These are phyloP conservation scores for Pissodes strobi DNA, from an alignment of 1,140 invertebrate genomes.

Conservation along the genomic window DNA sequence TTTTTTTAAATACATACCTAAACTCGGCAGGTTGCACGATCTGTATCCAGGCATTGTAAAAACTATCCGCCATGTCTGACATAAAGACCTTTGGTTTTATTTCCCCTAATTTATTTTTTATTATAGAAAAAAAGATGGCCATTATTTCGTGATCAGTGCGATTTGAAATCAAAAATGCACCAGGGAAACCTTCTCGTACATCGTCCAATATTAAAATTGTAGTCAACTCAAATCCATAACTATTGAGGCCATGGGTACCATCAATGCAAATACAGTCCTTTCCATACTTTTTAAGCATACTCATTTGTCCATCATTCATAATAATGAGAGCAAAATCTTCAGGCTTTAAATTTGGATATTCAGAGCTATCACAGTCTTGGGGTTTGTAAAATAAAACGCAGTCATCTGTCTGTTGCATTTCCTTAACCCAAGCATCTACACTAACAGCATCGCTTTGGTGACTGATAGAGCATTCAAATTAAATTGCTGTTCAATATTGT, in stretches of 20 bases:
- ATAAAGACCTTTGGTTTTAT: too few relatives aligned
- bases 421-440: constrained; percentile 12
- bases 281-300: not conserved
- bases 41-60: too few relatives aligned
- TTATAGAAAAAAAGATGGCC: too few relatives aligned
- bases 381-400: constrained; percentile 8
- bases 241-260: constrained; percentile 1
- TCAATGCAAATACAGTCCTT: constrained; percentile 1
- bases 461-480: constrained; percentile 7
- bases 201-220: too few relatives aligned
- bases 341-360: not conserved
- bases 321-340: constrained; percentile 12
- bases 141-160: too few relatives aligned
- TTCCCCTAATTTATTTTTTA: too few relatives aligned
- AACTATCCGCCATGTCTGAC: too few relatives aligned
- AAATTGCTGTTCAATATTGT: too few relatives aligned
- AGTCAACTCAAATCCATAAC: not conserved
- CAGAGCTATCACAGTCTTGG: not conserved
- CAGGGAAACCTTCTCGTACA: not conserved
- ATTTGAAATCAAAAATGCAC: not conserved
- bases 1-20: too few relatives aligned
- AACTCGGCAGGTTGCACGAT: too few relatives aligned
- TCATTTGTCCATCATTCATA: not conserved
- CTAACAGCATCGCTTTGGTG: too few relatives aligned
- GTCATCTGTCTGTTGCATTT: too few relatives aligned